Evolutionary conservation across 1,140 invertebrate genomes (phyloP).

Genomic region (Neodiprion virginianus): DNA sequence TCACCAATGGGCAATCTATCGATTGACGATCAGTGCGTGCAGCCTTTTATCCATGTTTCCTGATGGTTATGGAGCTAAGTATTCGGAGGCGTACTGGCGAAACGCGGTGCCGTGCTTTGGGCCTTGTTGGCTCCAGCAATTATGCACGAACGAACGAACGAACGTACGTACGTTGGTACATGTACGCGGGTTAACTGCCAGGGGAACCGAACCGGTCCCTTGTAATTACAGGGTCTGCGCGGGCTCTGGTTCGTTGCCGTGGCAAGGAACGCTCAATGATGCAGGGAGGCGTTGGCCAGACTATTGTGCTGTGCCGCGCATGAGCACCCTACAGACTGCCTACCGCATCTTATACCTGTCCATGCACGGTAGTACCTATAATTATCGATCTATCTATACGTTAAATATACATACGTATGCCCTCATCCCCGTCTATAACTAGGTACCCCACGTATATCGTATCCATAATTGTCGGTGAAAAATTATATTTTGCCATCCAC

Average conservation of each 20-base stretch:
- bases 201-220: constrained; percentile 3
- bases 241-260: background rate
- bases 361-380: too few relatives aligned
- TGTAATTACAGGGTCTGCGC: constrained; percentile 3
- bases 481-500: too few relatives aligned
- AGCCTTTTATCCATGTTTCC: background rate
- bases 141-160: background rate
- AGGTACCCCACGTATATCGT: too few relatives aligned
- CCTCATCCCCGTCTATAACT: too few relatives aligned
- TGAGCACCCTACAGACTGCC: too few relatives aligned
- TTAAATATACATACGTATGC: too few relatives aligned
- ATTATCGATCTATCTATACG: too few relatives aligned
- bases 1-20: too few relatives aligned
- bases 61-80: background rate
- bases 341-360: too few relatives aligned
- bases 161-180: too few relatives aligned
- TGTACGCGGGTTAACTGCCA: background rate
- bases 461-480: too few relatives aligned
- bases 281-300: background rate
- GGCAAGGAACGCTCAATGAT: background rate
- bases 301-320: too few relatives aligned
- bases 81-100: background rate
- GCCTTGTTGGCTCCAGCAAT: constrained; percentile 1
- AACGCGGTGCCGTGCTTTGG: background rate
- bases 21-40: background rate